These are phyloP conservation scores for Drosophila quinaria DNA, from an alignment of 2,888 invertebrate species.

Conservation along the genomic window DNA sequence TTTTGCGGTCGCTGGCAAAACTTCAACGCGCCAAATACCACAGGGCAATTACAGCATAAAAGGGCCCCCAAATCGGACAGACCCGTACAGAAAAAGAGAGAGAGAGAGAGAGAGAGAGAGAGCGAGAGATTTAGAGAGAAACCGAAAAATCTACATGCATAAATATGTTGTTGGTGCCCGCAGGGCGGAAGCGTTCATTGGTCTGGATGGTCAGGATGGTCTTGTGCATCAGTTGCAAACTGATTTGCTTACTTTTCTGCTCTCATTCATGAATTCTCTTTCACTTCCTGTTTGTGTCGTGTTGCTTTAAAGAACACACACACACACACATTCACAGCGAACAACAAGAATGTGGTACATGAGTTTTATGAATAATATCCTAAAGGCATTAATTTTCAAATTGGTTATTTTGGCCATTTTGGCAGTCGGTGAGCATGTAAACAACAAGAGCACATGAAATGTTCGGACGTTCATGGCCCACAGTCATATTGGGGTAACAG, in stretches of 20 bases:
- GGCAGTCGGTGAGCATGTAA: constrained; percentile 72
- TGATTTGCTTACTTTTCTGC: constrained; percentile 53
- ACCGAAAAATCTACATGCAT: constrained; percentile 64
- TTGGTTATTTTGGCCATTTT: constrained; percentile 81
- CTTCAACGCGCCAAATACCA: constrained; percentile 72
- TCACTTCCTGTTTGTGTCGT: constrained; percentile 4
- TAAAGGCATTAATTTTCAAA: constrained; percentile 83
- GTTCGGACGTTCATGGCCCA: constrained; percentile 23
- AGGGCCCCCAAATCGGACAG: not conserved
- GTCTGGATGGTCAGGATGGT: constrained; percentile 14
- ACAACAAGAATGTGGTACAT: constrained; percentile 50
- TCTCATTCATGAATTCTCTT: constrained; percentile 18
- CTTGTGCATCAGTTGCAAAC: constrained; percentile 53
- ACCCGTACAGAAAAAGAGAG: not conserved
- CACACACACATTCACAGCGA: not conserved
- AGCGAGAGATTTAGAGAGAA: constrained; percentile 1
- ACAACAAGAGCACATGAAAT: constrained; percentile 64
- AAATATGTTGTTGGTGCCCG: constrained; percentile 50
- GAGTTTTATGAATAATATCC: constrained; percentile 83
- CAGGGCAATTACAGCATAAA: constrained; percentile 72
- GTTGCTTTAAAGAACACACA: constrained; percentile 37
- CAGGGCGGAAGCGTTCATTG: constrained; percentile 22
- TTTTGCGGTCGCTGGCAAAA: constrained; percentile 73
- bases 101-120: constrained; percentile 1
- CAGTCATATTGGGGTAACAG: constrained; percentile 76